Evolutionary conservation across 2,113 vertebrate species (phyloP).

Genomic region (Osmerus eperlanus): DNA sequence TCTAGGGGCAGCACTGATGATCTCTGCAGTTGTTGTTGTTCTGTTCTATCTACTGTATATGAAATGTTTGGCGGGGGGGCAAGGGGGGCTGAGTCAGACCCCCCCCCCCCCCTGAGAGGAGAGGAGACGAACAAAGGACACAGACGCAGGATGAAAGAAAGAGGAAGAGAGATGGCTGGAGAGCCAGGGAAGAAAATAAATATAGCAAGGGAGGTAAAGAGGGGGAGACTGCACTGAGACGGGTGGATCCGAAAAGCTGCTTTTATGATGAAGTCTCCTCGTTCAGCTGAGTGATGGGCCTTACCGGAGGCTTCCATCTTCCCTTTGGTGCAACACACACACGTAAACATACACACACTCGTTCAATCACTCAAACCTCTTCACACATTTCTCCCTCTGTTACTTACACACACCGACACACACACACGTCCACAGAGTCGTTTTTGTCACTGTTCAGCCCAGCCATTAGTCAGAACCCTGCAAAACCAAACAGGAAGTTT

Average conservation of each 20-base stretch:
- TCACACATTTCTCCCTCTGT: too few relatives aligned
- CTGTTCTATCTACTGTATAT: conserved; percentile 16
- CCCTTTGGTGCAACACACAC: conserved; percentile 12
- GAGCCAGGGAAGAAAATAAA: background rate
- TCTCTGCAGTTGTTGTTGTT: conserved; percentile 29
- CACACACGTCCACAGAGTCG: too few relatives aligned
- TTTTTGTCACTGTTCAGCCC: background rate
- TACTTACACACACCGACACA: too few relatives aligned
- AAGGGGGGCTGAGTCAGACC: conserved; percentile 24
- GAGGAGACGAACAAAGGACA: background rate
- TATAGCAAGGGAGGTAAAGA: background rate
- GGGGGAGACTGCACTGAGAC: background rate
- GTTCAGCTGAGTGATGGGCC: conserved; percentile 29
- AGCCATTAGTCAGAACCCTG: background rate
- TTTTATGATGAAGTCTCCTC: conserved; percentile 38
- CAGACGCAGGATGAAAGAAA: background rate
- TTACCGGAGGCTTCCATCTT: conserved; percentile 12
- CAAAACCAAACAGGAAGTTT: conserved; percentile 37
- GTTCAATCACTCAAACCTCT: background rate
- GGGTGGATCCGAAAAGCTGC: conserved; percentile 27
- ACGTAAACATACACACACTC: background rate
- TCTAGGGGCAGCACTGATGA: conserved; percentile 41
- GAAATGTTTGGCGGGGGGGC: conserved; percentile 19
- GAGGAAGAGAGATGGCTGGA: background rate
- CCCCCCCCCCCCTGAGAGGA: conserved; percentile 6